Evolutionary conservation across 2,113 vertebrate species (phyloP).

Genomic region (Microcebus jonahi): DNA sequence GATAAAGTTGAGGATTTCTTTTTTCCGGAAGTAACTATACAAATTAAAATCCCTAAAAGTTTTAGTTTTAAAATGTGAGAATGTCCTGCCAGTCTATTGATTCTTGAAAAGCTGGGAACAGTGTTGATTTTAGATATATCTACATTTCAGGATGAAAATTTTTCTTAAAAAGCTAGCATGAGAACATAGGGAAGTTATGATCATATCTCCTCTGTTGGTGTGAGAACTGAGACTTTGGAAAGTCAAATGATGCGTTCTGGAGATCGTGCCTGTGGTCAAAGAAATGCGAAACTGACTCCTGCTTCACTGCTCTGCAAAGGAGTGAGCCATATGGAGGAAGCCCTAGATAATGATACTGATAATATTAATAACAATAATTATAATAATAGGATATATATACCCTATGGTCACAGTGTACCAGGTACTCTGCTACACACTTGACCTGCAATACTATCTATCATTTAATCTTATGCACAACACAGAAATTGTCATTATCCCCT

Average conservation of each 20-base stretch:
- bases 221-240: not conserved
- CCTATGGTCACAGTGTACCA: not conserved
- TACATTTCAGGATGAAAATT: not conserved
- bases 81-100: not conserved
- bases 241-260: not conserved
- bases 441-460: not conserved
- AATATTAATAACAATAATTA: not conserved
- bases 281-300: not conserved
- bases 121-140: constrained; percentile 1
- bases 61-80: constrained; percentile 42
- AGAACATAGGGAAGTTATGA: not conserved
- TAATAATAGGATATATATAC: not conserved
- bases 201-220: not conserved
- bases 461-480: not conserved
- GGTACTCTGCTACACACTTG: not conserved
- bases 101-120: not conserved
- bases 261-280: not conserved
- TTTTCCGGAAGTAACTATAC: not conserved
- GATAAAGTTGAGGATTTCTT: not conserved
- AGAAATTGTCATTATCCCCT: not conserved
- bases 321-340: not conserved
- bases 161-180: not conserved
- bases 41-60: constrained; percentile 1
- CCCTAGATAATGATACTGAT: not conserved
- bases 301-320: not conserved